phyloP scores from a whole-genome alignment of 1,140 invertebrate species.

The Gyrodactylus salaris region DNA sequence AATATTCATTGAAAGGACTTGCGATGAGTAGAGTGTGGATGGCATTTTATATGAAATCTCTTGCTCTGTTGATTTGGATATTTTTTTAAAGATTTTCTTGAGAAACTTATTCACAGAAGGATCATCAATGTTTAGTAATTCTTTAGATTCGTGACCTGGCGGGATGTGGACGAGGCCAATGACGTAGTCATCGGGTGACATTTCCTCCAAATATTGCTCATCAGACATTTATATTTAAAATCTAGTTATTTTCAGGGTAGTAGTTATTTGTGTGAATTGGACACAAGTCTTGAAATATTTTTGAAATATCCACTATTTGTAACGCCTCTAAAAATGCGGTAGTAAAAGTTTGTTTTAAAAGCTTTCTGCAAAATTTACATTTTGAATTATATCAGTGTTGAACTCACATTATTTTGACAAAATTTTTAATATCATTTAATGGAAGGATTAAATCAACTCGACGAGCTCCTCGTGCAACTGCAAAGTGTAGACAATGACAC shows the following conservation, averaged over 20 bases:
- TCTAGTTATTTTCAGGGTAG: neutral
- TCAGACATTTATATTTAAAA: neutral
- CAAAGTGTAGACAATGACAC: constrained; percentile 1
- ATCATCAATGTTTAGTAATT: neutral
- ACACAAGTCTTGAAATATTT: neutral
- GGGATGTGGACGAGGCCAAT: neutral
- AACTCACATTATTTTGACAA: neutral
- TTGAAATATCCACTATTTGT: neutral
- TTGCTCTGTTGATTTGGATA: neutral
- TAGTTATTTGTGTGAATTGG: neutral
- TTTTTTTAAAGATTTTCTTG: neutral
- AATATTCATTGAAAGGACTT: neutral
- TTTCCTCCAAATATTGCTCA: neutral
- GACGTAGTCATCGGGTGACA: neutral
- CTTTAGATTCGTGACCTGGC: neutral
- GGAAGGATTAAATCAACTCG: neutral
- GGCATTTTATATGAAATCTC: neutral
- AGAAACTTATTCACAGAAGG: neutral
- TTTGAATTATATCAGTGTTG: constrained; percentile 2
- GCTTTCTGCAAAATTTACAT: neutral
- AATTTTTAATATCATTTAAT: neutral
- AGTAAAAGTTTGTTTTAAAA: neutral
- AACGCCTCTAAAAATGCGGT: neutral
- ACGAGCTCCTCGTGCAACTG: neutral
- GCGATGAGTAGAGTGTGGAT: neutral